Evolutionary conservation across 2,797 vertebrate genomes (phyloP).

Genomic region (Anolis apletophallus): DNA sequence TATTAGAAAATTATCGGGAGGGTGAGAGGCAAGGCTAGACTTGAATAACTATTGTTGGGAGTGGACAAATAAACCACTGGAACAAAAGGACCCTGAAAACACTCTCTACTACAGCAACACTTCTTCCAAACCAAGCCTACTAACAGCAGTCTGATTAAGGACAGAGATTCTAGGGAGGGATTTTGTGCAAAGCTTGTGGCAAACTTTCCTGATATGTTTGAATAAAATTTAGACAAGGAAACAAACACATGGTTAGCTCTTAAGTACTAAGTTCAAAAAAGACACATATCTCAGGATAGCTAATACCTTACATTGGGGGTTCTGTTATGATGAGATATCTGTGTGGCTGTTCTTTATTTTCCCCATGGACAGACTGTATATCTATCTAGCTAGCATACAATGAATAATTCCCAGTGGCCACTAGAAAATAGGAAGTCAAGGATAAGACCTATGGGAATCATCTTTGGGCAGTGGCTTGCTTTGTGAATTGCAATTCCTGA

Average conservation of each 20-base stretch:
- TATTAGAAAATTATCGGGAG: not conserved
- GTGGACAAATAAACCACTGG: not conserved
- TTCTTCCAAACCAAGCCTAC: not conserved
- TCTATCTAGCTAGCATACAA: too few relatives aligned
- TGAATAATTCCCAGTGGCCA: too few relatives aligned
- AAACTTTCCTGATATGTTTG: not conserved
- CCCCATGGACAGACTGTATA: too few relatives aligned
- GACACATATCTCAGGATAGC: not conserved
- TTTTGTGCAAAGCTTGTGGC: not conserved
- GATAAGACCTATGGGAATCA: too few relatives aligned
- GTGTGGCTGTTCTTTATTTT: not conserved
- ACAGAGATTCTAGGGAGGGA: not conserved
- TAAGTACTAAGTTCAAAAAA: not conserved
- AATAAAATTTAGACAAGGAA: not conserved
- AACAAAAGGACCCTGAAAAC: not conserved
- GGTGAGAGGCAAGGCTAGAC: not conserved
- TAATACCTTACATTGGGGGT: not conserved
- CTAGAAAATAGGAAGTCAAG: too few relatives aligned
- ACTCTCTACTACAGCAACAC: not conserved
- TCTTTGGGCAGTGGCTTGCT: too few relatives aligned
- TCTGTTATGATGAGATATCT: too few relatives aligned
- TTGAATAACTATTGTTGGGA: not conserved
- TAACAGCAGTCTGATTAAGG: not conserved
- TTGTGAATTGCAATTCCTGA: too few relatives aligned
- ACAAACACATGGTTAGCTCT: not conserved